A percentile compares a stretch with the other conserved stretches of the same genome.
phyloP scores from a whole-genome alignment of 2,113 vertebrate species.

The Pelobates fuscus region DNA sequence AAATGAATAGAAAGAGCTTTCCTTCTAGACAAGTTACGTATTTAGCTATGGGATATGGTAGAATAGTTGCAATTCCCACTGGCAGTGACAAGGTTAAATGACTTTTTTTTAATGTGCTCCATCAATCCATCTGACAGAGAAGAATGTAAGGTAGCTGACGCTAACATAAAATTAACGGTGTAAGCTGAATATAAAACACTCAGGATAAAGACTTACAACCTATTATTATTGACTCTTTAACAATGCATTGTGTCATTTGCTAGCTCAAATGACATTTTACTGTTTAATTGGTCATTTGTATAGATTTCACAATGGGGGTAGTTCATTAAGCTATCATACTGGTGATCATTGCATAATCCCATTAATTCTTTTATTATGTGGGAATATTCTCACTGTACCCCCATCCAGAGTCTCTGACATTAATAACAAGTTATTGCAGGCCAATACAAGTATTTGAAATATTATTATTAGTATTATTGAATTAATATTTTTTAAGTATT shows the following conservation, averaged over 20 bases:
- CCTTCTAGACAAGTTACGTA: no score
- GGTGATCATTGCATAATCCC: constrained; percentile 22
- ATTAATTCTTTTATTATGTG: neutral
- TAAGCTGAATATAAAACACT: constrained; percentile 36
- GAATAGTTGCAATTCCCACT: neutral
- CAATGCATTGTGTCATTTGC: constrained; percentile 35
- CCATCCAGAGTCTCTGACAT: neutral
- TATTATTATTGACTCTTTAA: constrained; percentile 47
- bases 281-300: constrained; percentile 46
- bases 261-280: constrained; percentile 31
- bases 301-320: constrained; percentile 36
- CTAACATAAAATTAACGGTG: constrained; percentile 31
- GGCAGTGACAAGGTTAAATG: neutral
- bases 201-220: constrained; percentile 37
- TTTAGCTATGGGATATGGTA: no score
- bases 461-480: no score
- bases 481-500: no score
- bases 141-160: constrained; percentile 7
- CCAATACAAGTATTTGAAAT: no score
- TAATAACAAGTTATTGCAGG: no score
- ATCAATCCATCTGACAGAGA: constrained; percentile 5
- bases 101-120: neutral
- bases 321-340: constrained; percentile 38
- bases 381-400: neutral
- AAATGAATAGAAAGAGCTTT: no score